These are phyloP conservation scores for Amphilophus citrinellus DNA, from an alignment of 2,113 vertebrate genomes.

Conservation along the genomic window DNA sequence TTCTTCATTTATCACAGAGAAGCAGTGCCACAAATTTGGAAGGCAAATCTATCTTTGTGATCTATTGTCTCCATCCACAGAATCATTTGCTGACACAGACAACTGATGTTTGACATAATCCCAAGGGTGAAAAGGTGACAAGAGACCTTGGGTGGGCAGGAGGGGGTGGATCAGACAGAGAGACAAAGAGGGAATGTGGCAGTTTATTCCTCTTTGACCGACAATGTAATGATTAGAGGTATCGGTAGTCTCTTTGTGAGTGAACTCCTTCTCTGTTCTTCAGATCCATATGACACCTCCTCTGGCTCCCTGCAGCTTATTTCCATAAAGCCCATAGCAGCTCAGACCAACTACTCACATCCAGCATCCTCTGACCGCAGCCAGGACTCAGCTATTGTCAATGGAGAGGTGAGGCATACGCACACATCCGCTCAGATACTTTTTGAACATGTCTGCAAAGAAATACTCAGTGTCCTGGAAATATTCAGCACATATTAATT, in stretches of 20 bases:
- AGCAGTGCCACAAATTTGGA: slow-evolving; percentile 35
- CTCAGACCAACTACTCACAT: slow-evolving; percentile 85
- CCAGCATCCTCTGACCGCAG: slow-evolving; percentile 88
- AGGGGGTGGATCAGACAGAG: background rate
- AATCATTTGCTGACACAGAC: slow-evolving; percentile 63
- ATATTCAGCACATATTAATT: background rate
- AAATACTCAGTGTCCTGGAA: background rate
- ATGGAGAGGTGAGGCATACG: slow-evolving; percentile 89
- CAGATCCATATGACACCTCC: slow-evolving; percentile 93
- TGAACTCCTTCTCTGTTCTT: slow-evolving; percentile 66
- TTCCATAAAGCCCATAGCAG: slow-evolving; percentile 88
- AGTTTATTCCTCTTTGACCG: slow-evolving; percentile 39
- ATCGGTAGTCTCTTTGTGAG: slow-evolving; percentile 56
- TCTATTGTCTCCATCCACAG: slow-evolving; percentile 43
- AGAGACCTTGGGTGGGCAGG: background rate
- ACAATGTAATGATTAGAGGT: slow-evolving; percentile 49
- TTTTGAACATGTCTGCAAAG: background rate
- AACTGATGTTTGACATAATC: slow-evolving; percentile 81
- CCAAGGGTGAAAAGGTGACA: slow-evolving; percentile 54
- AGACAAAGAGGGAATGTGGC: slow-evolving; percentile 15
- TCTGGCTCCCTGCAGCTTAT: slow-evolving; percentile 97
- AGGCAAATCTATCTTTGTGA: slow-evolving; percentile 51
- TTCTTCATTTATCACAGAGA: slow-evolving; percentile 59
- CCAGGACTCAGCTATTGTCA: slow-evolving; percentile 89
- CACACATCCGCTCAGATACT: background rate